Evolutionary conservation across 2,888 invertebrate genomes (phyloP), one percentile per base, ranked within the genome.

Genomic region (Ochropleura plecta): DNA sequence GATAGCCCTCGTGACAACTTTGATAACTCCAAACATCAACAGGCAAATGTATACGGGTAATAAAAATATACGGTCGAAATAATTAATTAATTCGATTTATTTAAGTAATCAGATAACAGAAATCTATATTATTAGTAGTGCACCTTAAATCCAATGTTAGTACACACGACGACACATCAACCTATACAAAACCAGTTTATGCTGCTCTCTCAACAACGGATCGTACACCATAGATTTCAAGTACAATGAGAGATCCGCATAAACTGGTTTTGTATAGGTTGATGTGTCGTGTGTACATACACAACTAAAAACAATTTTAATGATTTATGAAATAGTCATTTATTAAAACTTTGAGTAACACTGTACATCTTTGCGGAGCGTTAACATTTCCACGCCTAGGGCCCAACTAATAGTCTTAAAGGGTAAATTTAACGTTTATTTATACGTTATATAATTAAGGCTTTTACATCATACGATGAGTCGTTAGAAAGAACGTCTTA

Each of bases 351-450:
- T 93, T 92, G 85, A 91, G 88, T 83, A 86, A 16, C 91, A 20
- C 62, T 84, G 88, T 65, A 62, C 44, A 64, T 74, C 73, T 79
- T 86, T 86, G 77, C 80, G 76, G 85, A 86, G 81, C 86, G 85
- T 83, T 89, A 86, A 85, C 89, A 87, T 88, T 91, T 91, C 90
- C 88, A 88, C 86, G 91, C 90, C 89, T 86, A 81, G 85, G 88
- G 91, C 88, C 70, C 83, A 76, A 77, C 73, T 84, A 75, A 84
- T 83, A 76, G 78, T 81, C 80, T 84, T 84, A 89, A 86, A 83
- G 83, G 81, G 81, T 86, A 88, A 82, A 82, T 86, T 77, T 86
- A 84, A 78, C 78, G 79, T 84, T 81, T 86, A 82, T 77, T 75
- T 77, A 72, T 60, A 59, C n/a, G 62, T 86, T 87, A 84, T 70